Evolutionary conservation across 1,140 invertebrate species (phyloP).

Genomic region (Aphelinus atriplicis): DNA sequence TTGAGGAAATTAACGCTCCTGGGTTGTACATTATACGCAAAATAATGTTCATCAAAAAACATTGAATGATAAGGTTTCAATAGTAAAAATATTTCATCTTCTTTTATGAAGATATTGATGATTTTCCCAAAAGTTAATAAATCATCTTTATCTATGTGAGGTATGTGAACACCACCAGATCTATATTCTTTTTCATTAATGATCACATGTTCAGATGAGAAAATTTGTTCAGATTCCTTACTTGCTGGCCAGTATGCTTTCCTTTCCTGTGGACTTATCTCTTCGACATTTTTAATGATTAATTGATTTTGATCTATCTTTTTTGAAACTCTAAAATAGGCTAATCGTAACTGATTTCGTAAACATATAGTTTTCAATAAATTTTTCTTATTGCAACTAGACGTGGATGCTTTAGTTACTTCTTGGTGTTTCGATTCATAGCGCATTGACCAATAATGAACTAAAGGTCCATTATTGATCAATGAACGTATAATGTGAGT

Average conservation of each 20-base stretch:
- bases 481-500: constrained; percentile 25
- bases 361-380: constrained; percentile 24
- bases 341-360: constrained; percentile 21
- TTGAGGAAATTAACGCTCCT: no score
- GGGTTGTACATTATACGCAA: constrained; percentile 18
- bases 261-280: background rate
- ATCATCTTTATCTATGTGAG: constrained; percentile 13
- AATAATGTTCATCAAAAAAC: constrained; percentile 25
- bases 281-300: no score
- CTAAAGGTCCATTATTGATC: constrained; percentile 39
- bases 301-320: no score
- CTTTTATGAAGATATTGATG: constrained; percentile 14
- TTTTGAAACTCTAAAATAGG: constrained; percentile 20
- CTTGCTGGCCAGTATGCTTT: constrained; percentile 1
- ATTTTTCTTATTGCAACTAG: constrained; percentile 24
- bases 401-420: constrained; percentile 27
- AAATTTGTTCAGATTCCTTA: background rate
- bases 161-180: constrained; percentile 3
- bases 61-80: background rate
- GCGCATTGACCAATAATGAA: constrained; percentile 40
- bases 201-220: background rate
- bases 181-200: background rate
- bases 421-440: constrained; percentile 42
- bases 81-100: constrained; percentile 13
- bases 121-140: constrained; percentile 17